These are phyloP conservation scores for Parelbella ahira DNA, from an alignment of 2,888 invertebrate genomes.

Conservation along the genomic window DNA sequence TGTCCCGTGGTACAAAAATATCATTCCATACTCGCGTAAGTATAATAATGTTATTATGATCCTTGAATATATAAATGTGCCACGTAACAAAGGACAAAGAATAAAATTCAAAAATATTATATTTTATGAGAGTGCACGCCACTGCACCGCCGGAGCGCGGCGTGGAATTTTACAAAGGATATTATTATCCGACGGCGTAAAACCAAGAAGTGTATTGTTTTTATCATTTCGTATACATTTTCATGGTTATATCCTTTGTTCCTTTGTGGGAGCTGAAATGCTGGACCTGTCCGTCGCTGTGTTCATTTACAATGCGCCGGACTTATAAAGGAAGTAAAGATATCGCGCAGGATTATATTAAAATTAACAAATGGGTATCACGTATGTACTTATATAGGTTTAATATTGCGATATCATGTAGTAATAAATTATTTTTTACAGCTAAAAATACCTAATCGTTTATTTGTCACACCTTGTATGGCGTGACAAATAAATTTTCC, in stretches of 20 bases:
- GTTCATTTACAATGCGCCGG: constrained; percentile 4
- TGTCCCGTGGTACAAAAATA: too few relatives aligned
- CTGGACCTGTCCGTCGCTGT: constrained; percentile 1
- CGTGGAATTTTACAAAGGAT: constrained; percentile 44
- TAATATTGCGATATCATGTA: too few relatives aligned
- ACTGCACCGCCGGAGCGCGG: constrained; percentile 33
- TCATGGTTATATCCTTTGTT: constrained; percentile 30
- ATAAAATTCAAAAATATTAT: constrained; percentile 18
- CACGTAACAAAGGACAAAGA: constrained; percentile 3
- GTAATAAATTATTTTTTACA: too few relatives aligned
- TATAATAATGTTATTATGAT: too few relatives aligned
- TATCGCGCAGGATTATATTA: too few relatives aligned
- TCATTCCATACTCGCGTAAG: neutral
- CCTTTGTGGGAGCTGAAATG: constrained; percentile 19
- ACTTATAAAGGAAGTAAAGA: constrained; percentile 3
- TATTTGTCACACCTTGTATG: too few relatives aligned
- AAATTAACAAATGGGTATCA: too few relatives aligned
- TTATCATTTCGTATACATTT: constrained; percentile 23
- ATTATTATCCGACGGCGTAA: constrained; percentile 35
- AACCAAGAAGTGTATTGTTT: constrained; percentile 34
- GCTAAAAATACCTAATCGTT: too few relatives aligned
- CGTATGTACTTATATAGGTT: too few relatives aligned
- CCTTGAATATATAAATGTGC: neutral
- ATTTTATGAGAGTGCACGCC: constrained; percentile 20
- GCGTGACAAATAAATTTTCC: too few relatives aligned